Base-by-base conservation (phyloP, 2,113 vertebrate genomes). In the Eublepharis macularius region DNA sequence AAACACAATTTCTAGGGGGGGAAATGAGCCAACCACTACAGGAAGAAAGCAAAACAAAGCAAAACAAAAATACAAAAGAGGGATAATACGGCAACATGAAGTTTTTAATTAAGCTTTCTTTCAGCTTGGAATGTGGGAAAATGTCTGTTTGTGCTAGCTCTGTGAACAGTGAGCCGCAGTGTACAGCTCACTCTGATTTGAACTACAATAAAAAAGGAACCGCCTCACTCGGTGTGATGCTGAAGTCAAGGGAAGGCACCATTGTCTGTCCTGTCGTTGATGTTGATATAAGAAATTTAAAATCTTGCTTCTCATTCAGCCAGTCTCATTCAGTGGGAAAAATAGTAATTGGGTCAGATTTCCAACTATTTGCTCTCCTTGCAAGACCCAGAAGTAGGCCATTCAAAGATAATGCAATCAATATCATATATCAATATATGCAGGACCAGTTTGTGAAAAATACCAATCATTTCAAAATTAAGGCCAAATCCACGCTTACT, bases 41-140 rank as follows among this genome's bases (percentile, higher is more conserved):
- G 81, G 49, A 82, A 82, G 45, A 29, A 57, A 68, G 19, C 69
- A 74, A 82, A 82, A 74, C 69, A 82, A 74, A 74, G 51, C 36
- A 51, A 82, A 82, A 82, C 49, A 73, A 82, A 43, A 82, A 72
- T 26, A n/a, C 81, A 24, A n/a, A 47, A 43, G 81, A 10, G 51
- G 36, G 36, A 82, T 82, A 82, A 82, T 82, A 60, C 49, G 81
- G 81, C 81, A 63, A 74, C 81, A 43, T 74, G 81, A 74, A 51
- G 81, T 74, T 73, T 82, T 82, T 82, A 82, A 82, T 82, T 82
- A 74, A 74, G 51, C 36, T 60, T 45, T 82, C 69, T n/a, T 82
- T 82, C 81, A 74, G 36, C 51, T 73, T 74, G 70, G 69, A 69
- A 74, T 63, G 69, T 45, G 29, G 60, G 81, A 82, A 74, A 43